Evolutionary conservation across 2,113 vertebrate genomes (phyloP).

Genomic region (Lanius collurio): DNA sequence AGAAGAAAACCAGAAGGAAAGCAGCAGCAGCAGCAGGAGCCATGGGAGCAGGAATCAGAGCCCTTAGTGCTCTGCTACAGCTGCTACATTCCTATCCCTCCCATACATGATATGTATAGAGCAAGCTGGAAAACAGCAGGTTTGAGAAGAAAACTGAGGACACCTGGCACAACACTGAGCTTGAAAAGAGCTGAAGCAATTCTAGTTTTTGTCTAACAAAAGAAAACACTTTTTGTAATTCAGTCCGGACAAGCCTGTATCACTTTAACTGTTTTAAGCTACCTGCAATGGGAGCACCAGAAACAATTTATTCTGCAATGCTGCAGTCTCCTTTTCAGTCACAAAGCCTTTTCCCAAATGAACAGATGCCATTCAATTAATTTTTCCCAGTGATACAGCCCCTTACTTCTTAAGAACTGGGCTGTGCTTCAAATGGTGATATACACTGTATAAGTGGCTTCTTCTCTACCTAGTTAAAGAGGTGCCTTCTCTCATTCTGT

Average conservation of each 20-base stretch:
- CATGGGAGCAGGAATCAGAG: background rate
- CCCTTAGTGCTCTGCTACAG: background rate
- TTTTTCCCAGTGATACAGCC: background rate
- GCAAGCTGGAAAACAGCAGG: background rate
- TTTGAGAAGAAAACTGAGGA: background rate
- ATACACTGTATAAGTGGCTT: background rate
- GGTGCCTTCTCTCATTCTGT: background rate
- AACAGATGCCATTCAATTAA: background rate
- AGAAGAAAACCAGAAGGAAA: background rate
- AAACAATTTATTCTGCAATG: background rate
- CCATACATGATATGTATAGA: background rate
- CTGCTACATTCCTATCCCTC: background rate
- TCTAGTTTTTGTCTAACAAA: background rate
- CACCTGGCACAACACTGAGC: background rate
- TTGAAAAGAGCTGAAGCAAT: background rate
- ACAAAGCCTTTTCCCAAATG: background rate
- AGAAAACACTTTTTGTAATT: background rate
- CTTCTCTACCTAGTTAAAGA: background rate
- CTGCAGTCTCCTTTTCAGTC: background rate
- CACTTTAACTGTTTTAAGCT: background rate
- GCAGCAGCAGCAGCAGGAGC: background rate
- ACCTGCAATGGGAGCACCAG: background rate
- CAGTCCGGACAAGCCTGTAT: background rate
- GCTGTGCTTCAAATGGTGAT: background rate
- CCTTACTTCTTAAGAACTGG: background rate